Base-by-base conservation (phyloP, 2,888 invertebrate species). In the Meliscaeva auricollis region DNA sequence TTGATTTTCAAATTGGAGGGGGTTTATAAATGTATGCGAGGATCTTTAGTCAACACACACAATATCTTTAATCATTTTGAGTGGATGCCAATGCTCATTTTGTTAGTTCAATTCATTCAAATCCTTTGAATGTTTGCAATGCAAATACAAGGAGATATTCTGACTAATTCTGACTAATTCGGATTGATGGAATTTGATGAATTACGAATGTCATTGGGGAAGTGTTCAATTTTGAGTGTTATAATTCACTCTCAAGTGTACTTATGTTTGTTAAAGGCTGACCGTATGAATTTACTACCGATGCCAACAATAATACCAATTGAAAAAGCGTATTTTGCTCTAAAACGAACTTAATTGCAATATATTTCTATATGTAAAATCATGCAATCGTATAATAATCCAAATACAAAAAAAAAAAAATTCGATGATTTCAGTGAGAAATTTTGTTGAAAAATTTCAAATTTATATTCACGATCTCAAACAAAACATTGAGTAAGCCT, bases 61-160 rank as follows among this genome's bases (percentile, higher is more conserved):
- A n/a, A n/a, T 58, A 41, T 60, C 15, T 15, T 32, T 2, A 60
- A 38, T 58, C n/a, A 44, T 2, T 26, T 8, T 1, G n/a, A n/a
- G n/a, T n/a, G n/a, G 17, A 60, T 26, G 41, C 26, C 8, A 60
- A 44, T 60, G 60, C 44, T 44, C 22, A 41, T 44, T 60, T 41
- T 41, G 26, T 60, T 60, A 7, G 26, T 60, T 26, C 41, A 60
- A 41, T 41, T 60, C 3, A 60, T 41, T 60, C 22, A 1, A 41
- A 60, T 41, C 38, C 22, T 60, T 41, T 2, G 8, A n/a, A 52
- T 58, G 35, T 58, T 38, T 58, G 58, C 58, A 17, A 17, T 13
- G 58, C 38, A 60, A 41, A 41, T 41, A 60, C 8, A 41, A 22
- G 22, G 20, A 41, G 7, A 41, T 4, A 22, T 13, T 9, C 41